phyloP scores from a whole-genome alignment of 53 echinoderm and acorn worm species.

The Crossaster papposus region DNA sequence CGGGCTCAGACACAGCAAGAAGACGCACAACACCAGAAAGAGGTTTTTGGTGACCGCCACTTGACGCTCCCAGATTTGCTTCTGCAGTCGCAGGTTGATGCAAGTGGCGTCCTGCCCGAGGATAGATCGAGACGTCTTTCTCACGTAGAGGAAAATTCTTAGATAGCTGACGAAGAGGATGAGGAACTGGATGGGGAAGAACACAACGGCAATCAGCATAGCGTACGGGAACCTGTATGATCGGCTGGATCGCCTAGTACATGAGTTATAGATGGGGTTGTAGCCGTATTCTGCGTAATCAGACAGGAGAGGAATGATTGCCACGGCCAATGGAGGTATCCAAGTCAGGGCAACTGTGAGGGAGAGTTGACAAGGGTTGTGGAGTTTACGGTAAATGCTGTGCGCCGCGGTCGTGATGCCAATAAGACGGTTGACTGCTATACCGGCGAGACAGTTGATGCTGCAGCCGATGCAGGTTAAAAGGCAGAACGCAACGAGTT shows the following conservation, averaged over 20 bases:
- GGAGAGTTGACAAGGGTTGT: constrained; percentile 58
- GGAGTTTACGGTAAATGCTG: constrained; percentile 26
- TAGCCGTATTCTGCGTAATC: constrained; percentile 72
- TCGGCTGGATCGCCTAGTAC: constrained; percentile 10
- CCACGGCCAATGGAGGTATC: constrained; percentile 68
- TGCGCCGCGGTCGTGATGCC: neutral
- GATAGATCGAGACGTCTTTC: constrained; percentile 9
- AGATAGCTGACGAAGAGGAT: constrained; percentile 18
- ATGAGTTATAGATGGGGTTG: constrained; percentile 18
- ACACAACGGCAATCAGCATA: neutral
- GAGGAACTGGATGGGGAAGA: constrained; percentile 26
- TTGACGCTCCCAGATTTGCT: constrained; percentile 7
- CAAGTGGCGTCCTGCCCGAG: neutral
- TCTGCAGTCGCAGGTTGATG: neutral
- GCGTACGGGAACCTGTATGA: neutral
- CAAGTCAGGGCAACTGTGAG: constrained; percentile 65
- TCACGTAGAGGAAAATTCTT: constrained; percentile 29
- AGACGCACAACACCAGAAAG: constrained; percentile 23
- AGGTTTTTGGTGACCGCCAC: constrained; percentile 49
- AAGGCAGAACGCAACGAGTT: constrained; percentile 7
- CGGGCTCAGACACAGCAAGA: constrained; percentile 40
- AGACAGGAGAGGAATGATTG: constrained; percentile 55
- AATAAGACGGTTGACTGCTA: constrained; percentile 44
- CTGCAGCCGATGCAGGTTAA: constrained; percentile 23
- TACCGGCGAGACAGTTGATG: constrained; percentile 30